Conservation (phyloP, 1,140 invertebrate species). For the Gryon sp. region DNA sequence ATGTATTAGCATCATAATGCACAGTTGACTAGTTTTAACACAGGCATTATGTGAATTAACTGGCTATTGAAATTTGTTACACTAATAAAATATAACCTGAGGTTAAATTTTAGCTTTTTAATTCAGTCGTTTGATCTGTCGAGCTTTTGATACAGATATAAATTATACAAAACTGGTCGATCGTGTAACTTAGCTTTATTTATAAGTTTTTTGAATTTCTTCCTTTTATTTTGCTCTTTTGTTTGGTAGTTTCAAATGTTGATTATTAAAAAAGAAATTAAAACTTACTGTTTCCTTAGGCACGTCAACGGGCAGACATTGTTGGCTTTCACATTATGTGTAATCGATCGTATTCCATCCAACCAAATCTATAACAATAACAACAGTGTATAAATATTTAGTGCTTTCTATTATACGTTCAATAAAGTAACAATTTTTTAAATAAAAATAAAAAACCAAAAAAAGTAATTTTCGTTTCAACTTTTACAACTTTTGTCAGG, state of each 20-base stretch:
- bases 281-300: slow-evolving; percentile 98
- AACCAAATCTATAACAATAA: slow-evolving; percentile 91
- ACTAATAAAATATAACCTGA: slow-evolving; percentile 31
- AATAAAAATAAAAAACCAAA: too few species aligned
- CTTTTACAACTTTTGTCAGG: too few species aligned
- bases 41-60: slow-evolving; percentile 21
- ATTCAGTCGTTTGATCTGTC: slow-evolving; percentile 19
- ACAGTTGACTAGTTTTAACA: slow-evolving; percentile 2
- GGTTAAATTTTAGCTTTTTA: slow-evolving; percentile 31
- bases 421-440: not conserved
- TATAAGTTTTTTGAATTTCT: too few species aligned
- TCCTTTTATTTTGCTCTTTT: too few species aligned
- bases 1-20: slow-evolving; percentile 13
- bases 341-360: slow-evolving; percentile 90
- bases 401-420: not conserved
- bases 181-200: too few species aligned
- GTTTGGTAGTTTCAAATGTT: too few species aligned
- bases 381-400: slow-evolving; percentile 13
- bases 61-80: slow-evolving; percentile 22
- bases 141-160: too few species aligned
- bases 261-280: not conserved
- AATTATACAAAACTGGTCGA: too few species aligned
- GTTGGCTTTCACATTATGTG: slow-evolving; percentile 98
- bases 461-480: too few species aligned
- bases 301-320: slow-evolving; percentile 97